A percentile compares a stretch with the other conserved stretches of the same genome.
These are phyloP conservation scores for Berghia stephanieae DNA, from an alignment of 1,140 invertebrate species.

Conservation along the genomic window DNA sequence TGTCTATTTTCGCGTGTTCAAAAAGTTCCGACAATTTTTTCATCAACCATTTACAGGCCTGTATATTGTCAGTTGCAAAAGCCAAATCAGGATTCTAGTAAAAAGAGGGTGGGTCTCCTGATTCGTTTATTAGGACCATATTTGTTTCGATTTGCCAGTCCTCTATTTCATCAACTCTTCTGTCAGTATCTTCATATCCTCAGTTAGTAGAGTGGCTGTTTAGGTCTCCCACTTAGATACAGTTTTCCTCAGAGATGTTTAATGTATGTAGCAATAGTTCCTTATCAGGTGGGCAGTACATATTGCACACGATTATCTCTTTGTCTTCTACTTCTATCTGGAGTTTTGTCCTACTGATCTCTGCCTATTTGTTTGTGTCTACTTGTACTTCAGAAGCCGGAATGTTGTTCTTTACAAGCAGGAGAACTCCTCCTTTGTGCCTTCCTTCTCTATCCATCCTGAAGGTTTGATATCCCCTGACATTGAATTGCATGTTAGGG, in stretches of 20 bases:
- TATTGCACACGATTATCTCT: neutral
- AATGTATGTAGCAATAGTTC: too few species aligned
- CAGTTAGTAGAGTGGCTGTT: neutral
- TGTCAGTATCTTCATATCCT: constrained; percentile 15
- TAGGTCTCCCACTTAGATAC: neutral
- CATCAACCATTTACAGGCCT: too few species aligned
- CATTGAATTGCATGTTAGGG: neutral
- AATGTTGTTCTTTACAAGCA: too few species aligned
- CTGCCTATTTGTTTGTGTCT: too few species aligned
- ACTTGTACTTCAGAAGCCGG: neutral
- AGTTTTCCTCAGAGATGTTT: constrained; percentile 1
- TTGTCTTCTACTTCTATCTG: too few species aligned
- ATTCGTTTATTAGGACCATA: constrained; percentile 26
- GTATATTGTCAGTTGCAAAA: too few species aligned
- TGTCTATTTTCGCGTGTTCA: too few species aligned
- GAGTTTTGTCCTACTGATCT: too few species aligned
- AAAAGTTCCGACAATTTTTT: too few species aligned
- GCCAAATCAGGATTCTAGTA: constrained; percentile 19
- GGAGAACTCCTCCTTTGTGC: neutral
- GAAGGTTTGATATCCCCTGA: too few species aligned
- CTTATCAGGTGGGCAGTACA: neutral
- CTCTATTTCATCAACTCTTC: constrained; percentile 33
- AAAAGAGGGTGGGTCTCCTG: constrained; percentile 21
- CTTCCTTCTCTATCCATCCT: neutral
- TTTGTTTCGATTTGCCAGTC: constrained; percentile 21